Conservation (phyloP, 35 echinoderm and acorn worm genomes). For the Lytechinus variegatus region DNA sequence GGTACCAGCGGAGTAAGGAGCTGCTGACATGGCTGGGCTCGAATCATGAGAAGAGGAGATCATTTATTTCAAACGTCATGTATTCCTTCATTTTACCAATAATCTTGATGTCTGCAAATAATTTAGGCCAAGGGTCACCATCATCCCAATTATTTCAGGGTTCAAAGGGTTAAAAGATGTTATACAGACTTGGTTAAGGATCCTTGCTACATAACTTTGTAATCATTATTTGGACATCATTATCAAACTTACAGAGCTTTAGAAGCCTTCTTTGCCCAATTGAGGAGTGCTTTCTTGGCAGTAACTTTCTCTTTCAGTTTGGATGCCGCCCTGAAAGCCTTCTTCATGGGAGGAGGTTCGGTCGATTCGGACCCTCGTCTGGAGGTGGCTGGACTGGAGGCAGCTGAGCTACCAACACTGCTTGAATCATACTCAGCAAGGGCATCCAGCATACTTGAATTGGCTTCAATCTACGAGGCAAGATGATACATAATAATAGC, state of each 20-base stretch:
- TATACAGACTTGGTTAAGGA: no score
- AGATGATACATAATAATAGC: no score
- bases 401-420: slow-evolving; percentile 45
- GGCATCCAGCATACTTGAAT: slow-evolving; percentile 70
- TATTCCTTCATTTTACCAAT: no score
- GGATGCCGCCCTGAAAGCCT: slow-evolving; percentile 39
- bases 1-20: no score
- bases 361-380: slow-evolving; percentile 50
- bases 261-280: slow-evolving; percentile 85
- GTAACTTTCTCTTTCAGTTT: slow-evolving; percentile 73
- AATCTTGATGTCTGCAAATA: no score
- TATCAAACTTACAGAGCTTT: slow-evolving; percentile 35
- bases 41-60: no score
- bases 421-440: slow-evolving; percentile 54
- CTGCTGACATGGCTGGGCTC: no score
- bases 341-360: slow-evolving; percentile 81
- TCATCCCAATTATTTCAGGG: no score
- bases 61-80: no score
- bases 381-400: slow-evolving; percentile 43
- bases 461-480: slow-evolving; percentile 82
- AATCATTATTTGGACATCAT: not conserved
- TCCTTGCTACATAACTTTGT: no score
- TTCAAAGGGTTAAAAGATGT: no score
- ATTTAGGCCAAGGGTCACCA: no score
- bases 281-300: slow-evolving; percentile 91